Conservation (phyloP, 30 jellyfish, hydroid and myxozoan species). For the Aurelia coerulea region DNA sequence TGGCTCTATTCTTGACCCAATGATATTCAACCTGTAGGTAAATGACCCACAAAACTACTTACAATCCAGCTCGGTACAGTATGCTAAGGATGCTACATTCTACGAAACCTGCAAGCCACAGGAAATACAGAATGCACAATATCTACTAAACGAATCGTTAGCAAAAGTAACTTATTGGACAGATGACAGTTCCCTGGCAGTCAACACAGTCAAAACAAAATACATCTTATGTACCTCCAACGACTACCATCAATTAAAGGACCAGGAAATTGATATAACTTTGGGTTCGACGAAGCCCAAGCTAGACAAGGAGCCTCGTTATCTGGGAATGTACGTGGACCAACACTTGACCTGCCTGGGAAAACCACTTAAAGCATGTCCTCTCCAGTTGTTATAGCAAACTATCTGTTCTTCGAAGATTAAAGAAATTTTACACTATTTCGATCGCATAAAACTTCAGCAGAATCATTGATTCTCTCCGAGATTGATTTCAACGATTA, state of each 20-base stretch:
- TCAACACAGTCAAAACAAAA: slow-evolving; percentile 56
- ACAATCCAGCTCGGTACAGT: slow-evolving; percentile 23
- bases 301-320: slow-evolving; percentile 54
- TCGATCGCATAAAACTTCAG: slow-evolving; percentile 15
- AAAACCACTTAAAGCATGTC: slow-evolving; percentile 25
- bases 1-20: slow-evolving; percentile 65
- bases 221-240: slow-evolving; percentile 51
- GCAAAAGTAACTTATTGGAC: slow-evolving; percentile 50
- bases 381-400: slow-evolving; percentile 20
- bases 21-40: slow-evolving; percentile 62
- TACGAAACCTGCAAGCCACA: slow-evolving; percentile 62
- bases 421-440: slow-evolving; percentile 16
- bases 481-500: slow-evolving; percentile 23
- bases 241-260: slow-evolving; percentile 48
- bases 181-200: slow-evolving; percentile 55
- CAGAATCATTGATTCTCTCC: slow-evolving; percentile 13
- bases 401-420: slow-evolving; percentile 23
- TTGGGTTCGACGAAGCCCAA: slow-evolving; percentile 52
- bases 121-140: neutral
- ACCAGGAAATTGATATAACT: slow-evolving; percentile 24
- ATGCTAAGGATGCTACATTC: slow-evolving; percentile 71
- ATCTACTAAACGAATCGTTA: slow-evolving; percentile 12
- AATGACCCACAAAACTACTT: slow-evolving; percentile 41
- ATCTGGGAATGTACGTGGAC: slow-evolving; percentile 54
- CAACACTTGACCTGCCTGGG: slow-evolving; percentile 42